Conservation (phyloP, 2,797 vertebrate genomes). For the Ciconia nigra region DNA sequence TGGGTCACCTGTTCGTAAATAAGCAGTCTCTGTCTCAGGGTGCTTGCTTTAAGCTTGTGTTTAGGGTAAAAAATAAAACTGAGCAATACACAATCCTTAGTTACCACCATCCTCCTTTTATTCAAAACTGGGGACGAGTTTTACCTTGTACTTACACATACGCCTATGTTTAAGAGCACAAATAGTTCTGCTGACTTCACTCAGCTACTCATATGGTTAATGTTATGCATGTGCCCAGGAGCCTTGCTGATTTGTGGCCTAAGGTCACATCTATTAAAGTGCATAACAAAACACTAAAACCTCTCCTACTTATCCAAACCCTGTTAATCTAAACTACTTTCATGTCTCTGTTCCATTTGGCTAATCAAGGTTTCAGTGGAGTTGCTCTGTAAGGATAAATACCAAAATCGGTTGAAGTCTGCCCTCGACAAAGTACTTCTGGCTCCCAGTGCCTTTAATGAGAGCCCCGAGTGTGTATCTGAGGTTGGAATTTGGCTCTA, state of each 20-base stretch:
- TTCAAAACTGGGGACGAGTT: not conserved
- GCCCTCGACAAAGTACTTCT: slow-evolving; percentile 32
- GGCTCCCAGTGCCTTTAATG: slow-evolving; percentile 46
- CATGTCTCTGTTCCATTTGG: slow-evolving; percentile 62
- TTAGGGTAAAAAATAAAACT: not conserved
- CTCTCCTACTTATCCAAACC: slow-evolving; percentile 48
- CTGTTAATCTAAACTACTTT: slow-evolving; percentile 64
- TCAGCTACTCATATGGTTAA: slow-evolving; percentile 24
- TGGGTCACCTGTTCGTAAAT: not conserved
- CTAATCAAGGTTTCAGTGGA: slow-evolving; percentile 50
- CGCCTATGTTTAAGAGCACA: not conserved
- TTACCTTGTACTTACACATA: not conserved
- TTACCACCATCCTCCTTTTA: not conserved
- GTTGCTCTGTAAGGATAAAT: slow-evolving; percentile 42
- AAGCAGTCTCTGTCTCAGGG: not conserved
- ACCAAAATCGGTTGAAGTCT: slow-evolving; percentile 20
- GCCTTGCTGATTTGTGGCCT: slow-evolving; percentile 41
- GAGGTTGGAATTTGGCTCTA: slow-evolving; percentile 61
- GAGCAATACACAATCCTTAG: not conserved
- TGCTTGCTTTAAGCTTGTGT: not conserved
- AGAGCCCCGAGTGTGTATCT: not conserved
- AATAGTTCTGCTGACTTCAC: not conserved
- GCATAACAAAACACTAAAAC: slow-evolving; percentile 46
- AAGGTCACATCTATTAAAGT: slow-evolving; percentile 60
- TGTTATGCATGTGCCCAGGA: slow-evolving; percentile 16